Conservation (phyloP, 2,888 invertebrate species). For the Alviniconcha strummeri region DNA sequence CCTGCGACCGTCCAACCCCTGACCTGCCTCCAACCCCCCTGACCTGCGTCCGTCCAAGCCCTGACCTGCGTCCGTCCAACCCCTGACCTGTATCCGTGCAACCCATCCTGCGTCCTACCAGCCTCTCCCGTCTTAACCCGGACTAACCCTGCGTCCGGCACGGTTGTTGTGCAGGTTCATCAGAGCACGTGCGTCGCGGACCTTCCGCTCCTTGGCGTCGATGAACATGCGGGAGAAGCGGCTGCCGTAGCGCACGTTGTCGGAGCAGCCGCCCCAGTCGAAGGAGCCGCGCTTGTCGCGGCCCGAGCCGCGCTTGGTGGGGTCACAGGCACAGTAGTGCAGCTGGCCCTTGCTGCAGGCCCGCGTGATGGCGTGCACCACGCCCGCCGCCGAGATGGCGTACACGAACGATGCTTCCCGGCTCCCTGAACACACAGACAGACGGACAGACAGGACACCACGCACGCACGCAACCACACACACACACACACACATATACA, state of each 20-base stretch:
- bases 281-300: conserved; percentile 62
- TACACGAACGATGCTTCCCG: conserved; percentile 78
- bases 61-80: too few species aligned
- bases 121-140: not conserved
- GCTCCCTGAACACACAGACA: conserved; percentile 71
- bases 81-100: too few species aligned
- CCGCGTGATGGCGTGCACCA: conserved; percentile 91
- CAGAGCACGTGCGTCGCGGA: conserved; percentile 82
- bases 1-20: too few species aligned
- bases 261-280: conserved; percentile 90
- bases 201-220: conserved; percentile 86
- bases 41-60: too few species aligned
- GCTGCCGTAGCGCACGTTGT: conserved; percentile 71
- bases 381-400: conserved; percentile 79
- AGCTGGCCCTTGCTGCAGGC: conserved; percentile 94
- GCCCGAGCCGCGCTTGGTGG: conserved; percentile 61
- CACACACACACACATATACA: not conserved
- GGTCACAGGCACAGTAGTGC: conserved; percentile 88
- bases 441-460: not conserved
- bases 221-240: conserved; percentile 95
- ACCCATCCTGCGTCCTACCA: too few species aligned
- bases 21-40: too few species aligned
- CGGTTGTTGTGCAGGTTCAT: conserved; percentile 99
- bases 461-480: not conserved
- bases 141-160: conserved; percentile 91